Conservation (phyloP, 2,888 invertebrate species). For the Acrobeloides nanus region DNA sequence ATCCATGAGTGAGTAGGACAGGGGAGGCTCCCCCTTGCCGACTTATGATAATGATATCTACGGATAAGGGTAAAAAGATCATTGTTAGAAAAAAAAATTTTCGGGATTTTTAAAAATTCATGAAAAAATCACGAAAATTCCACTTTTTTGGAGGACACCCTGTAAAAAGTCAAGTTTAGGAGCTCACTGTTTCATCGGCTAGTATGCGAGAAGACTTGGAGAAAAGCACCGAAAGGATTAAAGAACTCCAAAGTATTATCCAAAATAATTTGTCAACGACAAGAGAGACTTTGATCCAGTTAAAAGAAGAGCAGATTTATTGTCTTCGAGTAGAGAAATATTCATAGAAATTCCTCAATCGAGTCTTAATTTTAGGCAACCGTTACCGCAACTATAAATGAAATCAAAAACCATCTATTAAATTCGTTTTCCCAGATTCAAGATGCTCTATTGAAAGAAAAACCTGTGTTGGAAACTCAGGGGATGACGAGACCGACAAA, state of each 20-base stretch:
- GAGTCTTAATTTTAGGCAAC: conserved; percentile 1
- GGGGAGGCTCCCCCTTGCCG: too few species aligned
- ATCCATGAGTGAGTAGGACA: too few species aligned
- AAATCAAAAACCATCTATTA: conserved; percentile 6
- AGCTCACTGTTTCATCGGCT: conserved; percentile 1
- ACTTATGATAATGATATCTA: too few species aligned
- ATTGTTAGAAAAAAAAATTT: too few species aligned
- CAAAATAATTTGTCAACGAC: background rate
- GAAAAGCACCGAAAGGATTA: background rate
- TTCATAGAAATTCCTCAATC: too few species aligned
- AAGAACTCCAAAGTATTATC: background rate
- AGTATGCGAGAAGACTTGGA: background rate
- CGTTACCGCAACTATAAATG: conserved; percentile 3
- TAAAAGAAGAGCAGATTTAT: conserved; percentile 4
- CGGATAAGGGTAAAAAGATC: too few species aligned
- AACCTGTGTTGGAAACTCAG: too few species aligned
- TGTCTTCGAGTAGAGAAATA: too few species aligned
- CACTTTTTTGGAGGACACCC: too few species aligned
- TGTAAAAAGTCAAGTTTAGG: conserved; percentile 4
- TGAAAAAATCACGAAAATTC: too few species aligned
- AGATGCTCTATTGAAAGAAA: conserved; percentile 3
- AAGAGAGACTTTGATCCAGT: background rate
- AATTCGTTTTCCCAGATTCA: conserved; percentile 5
- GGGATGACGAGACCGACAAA: background rate
- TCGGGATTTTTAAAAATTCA: too few species aligned